Evolutionary conservation across 1,140 invertebrate genomes (phyloP).

Genomic region (Elymnias hypermnestra): DNA sequence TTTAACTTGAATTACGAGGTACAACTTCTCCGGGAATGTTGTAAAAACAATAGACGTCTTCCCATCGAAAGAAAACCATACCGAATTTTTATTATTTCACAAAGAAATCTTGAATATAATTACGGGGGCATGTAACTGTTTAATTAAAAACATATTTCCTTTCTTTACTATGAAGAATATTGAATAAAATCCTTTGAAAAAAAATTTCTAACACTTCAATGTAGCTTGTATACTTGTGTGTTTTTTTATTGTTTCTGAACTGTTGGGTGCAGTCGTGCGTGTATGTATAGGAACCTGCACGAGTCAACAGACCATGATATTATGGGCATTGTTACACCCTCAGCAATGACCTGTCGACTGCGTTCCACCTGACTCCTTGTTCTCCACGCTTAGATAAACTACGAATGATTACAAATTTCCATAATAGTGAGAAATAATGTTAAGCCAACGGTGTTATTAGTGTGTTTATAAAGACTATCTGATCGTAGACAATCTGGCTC

Average conservation of each 20-base stretch:
- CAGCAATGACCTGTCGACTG: conserved; percentile 36
- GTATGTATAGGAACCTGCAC: conserved; percentile 37
- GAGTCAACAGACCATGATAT: conserved; percentile 44
- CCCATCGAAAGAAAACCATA: no score
- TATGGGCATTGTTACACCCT: conserved; percentile 47
- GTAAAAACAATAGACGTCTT: no score
- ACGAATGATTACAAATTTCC: not conserved
- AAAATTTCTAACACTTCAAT: conserved; percentile 3
- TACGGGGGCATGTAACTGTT: no score
- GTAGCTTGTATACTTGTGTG: no score
- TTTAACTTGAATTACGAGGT: no score
- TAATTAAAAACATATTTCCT: no score
- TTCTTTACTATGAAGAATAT: no score
- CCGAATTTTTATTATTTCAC: no score
- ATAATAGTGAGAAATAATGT: not conserved
- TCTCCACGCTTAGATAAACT: not conserved
- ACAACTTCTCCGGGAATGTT: no score
- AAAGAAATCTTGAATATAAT: no score
- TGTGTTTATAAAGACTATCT: not conserved
- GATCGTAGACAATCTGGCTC: conserved; percentile 9
- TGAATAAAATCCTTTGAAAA: no score
- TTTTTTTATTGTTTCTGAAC: not conserved
- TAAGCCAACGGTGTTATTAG: not conserved
- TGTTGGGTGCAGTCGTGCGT: conserved; percentile 9
- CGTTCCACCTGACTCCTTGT: conserved; percentile 11